phyloP scores from a whole-genome alignment of 30 jellyfish, hydroid and myxozoan species.

The Cassiopea xamachana region DNA sequence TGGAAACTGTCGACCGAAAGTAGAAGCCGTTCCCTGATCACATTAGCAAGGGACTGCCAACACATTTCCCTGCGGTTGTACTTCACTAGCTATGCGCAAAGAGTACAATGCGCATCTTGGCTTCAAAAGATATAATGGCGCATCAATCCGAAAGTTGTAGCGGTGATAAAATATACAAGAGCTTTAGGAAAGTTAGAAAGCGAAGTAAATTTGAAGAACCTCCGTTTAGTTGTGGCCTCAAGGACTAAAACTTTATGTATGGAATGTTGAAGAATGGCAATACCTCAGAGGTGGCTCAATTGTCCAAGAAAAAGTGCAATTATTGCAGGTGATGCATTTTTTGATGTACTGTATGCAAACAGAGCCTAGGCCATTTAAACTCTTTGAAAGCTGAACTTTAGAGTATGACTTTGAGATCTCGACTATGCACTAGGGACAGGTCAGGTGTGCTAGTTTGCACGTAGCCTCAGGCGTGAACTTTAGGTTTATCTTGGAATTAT shows the following conservation, averaged over 20 bases:
- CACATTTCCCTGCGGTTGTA: background rate
- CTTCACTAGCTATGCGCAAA: conserved; percentile 12
- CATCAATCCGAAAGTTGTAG: background rate
- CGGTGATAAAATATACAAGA: background rate
- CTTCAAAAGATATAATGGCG: conserved; percentile 9
- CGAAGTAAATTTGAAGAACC: background rate
- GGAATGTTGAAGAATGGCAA: conserved; percentile 58
- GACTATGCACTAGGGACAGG: too few species aligned
- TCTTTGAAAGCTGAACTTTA: too few species aligned
- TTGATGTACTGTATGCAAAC: background rate
- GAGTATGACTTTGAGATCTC: too few species aligned
- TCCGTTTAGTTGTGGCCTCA: background rate
- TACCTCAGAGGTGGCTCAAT: conserved; percentile 97
- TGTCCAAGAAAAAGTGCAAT: conserved; percentile 94
- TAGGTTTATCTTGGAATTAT: too few species aligned
- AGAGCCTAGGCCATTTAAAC: too few species aligned
- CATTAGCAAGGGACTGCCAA: background rate
- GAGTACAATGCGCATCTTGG: background rate
- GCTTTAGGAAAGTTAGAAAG: too few species aligned
- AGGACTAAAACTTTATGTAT: background rate
- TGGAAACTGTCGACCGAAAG: too few species aligned
- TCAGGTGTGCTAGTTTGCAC: too few species aligned
- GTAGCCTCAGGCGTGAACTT: too few species aligned
- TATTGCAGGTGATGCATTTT: conserved; percentile 71
- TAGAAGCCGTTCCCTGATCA: background rate